Base-by-base conservation (phyloP, 2,113 vertebrate genomes). In the Speoplatyrhinus poulsoni region DNA sequence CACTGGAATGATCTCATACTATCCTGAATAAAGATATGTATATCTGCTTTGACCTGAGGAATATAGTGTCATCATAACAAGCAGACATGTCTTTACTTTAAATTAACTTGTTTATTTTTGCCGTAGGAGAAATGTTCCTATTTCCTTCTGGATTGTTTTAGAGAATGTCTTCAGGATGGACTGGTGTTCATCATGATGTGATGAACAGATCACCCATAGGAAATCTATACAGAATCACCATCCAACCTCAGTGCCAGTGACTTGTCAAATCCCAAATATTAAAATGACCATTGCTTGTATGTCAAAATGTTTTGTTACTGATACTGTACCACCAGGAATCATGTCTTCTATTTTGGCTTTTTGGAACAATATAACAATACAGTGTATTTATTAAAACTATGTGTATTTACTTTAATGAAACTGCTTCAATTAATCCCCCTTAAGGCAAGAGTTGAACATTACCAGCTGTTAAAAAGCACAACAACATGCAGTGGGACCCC, bases 1-100 rank as follows among this genome's bases (percentile, higher is more conserved):
- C 16, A 68, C 57, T 3, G 36, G 26, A 12, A 33, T 58, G 33
- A 48, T 33, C 50, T 60, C 52, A 47, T 66, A 50, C 26, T 26
- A 70, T 2, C 49, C 56, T 11, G 11, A 60, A 26, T 70, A 56
- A 33, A 54, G 36, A 73, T 56, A 47, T 46, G 62, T 74, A 48
- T 26, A 60, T 70, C 60, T 62, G 46, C 36, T 0, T 67, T 66
- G 46, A 46, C 66, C 60, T 64, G 41, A 12, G 48, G 69, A 60
- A 47, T 62, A 46, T 71, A 57, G 65, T 71, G 64, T 56, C 46
- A 13, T 50, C 19, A 52, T 68, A 64, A 74, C 54, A 60, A 77
- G 60, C 32, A 65, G 72, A 50, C 65, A 65, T 0, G 26, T 65
- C 65, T 72, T 68, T 70, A 48, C 50, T 72, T 80, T 17, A 3